A percentile compares a stretch with the other conserved stretches of the same genome.
Evolutionary conservation across 2,888 invertebrate genomes (phyloP).

Genomic region (Endomychus coccineus): DNA sequence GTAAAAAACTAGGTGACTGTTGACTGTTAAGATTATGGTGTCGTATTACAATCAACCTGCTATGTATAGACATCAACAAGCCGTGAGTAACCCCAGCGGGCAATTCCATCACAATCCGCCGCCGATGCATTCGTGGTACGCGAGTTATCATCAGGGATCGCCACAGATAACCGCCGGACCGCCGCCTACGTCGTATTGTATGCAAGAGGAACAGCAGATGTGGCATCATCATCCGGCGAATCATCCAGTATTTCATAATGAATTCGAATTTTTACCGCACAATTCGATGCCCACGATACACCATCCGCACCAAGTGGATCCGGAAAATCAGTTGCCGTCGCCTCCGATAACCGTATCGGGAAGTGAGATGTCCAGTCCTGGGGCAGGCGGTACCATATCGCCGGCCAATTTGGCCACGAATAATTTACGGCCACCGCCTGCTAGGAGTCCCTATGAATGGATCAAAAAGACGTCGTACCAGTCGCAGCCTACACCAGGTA

Average conservation of each 20-base stretch:
- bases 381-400: conserved; percentile 40
- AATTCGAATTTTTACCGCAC: conserved; percentile 29
- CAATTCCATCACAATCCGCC: conserved; percentile 39
- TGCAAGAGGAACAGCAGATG: conserved; percentile 45
- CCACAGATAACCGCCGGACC: conserved; percentile 27
- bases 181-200: conserved; percentile 28
- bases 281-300: conserved; percentile 21
- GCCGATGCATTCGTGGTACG: conserved; percentile 43
- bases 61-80: conserved; percentile 49
- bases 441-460: conserved; percentile 83
- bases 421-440: conserved; percentile 55
- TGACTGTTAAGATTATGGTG: no score
- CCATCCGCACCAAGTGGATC: conserved; percentile 27
- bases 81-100: conserved; percentile 47
- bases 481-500: conserved; percentile 78
- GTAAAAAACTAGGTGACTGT: no score
- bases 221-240: conserved; percentile 34
- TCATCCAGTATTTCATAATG: conserved; percentile 21
- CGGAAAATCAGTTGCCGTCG: conserved; percentile 44
- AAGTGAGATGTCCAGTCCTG: conserved; percentile 56
- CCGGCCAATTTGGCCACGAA: conserved; percentile 25
- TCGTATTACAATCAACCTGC: conserved; percentile 63
- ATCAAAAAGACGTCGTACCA: conserved; percentile 86
- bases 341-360: conserved; percentile 54
- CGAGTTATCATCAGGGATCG: conserved; percentile 44